A percentile compares a stretch with the other conserved stretches of the same genome.
These are phyloP conservation scores for Watsonalla binaria DNA, from an alignment of 2,888 invertebrate genomes.

Conservation along the genomic window DNA sequence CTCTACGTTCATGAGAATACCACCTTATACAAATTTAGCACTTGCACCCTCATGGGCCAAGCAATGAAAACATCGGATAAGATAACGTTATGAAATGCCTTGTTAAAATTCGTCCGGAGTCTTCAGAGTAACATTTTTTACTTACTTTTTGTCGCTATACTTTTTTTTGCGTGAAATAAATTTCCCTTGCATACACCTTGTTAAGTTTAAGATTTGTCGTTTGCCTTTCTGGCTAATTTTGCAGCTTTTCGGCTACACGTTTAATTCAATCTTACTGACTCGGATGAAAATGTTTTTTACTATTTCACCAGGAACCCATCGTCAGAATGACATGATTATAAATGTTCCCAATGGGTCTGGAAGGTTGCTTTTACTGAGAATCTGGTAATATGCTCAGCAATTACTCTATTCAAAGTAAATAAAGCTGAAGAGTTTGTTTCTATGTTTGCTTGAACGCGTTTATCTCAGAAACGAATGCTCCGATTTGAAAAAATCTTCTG, in stretches of 20 bases:
- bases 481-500: too few relatives aligned
- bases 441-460: too few relatives aligned
- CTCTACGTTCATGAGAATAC: neutral
- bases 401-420: too few relatives aligned
- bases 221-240: neutral
- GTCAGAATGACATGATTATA: too few relatives aligned
- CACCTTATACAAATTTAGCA: constrained; percentile 42
- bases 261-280: too few relatives aligned
- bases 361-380: too few relatives aligned
- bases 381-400: too few relatives aligned
- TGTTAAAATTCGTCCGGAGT: constrained; percentile 29
- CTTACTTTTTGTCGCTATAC: constrained; percentile 2
- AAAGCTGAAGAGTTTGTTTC: too few relatives aligned
- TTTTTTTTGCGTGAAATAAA: neutral
- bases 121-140: constrained; percentile 17
- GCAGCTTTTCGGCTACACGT: constrained; percentile 9
- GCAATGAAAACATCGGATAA: constrained; percentile 34
- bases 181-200: neutral
- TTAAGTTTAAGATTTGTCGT: neutral
- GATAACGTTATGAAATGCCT: constrained; percentile 26
- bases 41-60: constrained; percentile 26
- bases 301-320: too few relatives aligned
- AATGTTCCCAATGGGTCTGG: too few relatives aligned
- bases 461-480: too few relatives aligned
- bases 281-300: too few relatives aligned